A percentile compares a stretch with the other conserved stretches of the same genome.
Evolutionary conservation across 2,888 invertebrate genomes (phyloP).

Genomic region (Caradrina kadenii): DNA sequence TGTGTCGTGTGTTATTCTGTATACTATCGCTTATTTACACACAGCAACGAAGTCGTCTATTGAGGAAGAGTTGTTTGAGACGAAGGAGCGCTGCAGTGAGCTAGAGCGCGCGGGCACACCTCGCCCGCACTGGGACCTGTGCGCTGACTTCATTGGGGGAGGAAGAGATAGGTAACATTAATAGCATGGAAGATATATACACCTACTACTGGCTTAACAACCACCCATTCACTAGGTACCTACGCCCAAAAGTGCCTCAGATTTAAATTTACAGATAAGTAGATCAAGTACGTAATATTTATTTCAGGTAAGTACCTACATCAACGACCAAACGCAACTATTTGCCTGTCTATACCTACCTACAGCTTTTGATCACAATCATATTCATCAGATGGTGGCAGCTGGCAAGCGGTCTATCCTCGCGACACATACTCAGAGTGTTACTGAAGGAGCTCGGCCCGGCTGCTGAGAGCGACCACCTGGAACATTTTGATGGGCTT

Average conservation of each 20-base stretch:
- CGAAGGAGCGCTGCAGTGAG: conserved; percentile 84
- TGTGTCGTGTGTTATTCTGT: no score
- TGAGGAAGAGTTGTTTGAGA: conserved; percentile 82
- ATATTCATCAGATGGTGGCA: conserved; percentile 82
- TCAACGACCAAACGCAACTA: no score
- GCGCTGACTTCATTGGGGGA: conserved; percentile 88
- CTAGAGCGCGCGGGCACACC: conserved; percentile 87
- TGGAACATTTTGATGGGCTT: conserved; percentile 87
- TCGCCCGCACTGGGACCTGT: conserved; percentile 87
- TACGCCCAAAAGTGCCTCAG: no score
- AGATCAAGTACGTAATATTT: no score
- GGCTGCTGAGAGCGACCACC: conserved; percentile 84
- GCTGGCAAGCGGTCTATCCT: conserved; percentile 81
- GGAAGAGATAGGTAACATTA: conserved; percentile 80
- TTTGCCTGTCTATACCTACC: no score
- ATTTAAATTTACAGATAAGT: no score
- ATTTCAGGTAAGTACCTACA: no score
- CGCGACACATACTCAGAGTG: conserved; percentile 82
- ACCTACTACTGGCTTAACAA: no score
- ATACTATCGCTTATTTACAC: no score
- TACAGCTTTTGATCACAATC: neutral
- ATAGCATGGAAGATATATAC: no score
- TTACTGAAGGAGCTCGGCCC: conserved; percentile 87
- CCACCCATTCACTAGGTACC: no score
- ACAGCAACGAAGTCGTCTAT: conserved; percentile 76